Base-by-base conservation (phyloP, 2,113 vertebrate genomes). In the Chaetops frenatus region DNA sequence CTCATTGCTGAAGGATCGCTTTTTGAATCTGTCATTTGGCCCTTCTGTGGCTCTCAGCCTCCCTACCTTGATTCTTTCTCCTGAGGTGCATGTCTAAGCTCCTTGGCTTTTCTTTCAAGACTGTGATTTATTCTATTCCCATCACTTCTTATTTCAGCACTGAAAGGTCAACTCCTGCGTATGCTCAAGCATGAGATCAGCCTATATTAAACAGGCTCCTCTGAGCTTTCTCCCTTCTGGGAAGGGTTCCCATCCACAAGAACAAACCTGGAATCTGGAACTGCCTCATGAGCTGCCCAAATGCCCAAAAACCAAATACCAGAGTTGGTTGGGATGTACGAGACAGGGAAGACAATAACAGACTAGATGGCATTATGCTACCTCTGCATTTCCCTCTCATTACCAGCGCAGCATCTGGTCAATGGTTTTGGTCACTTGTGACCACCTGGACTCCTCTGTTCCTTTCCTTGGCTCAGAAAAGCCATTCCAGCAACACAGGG, bases 181-280 rank as follows among this genome's bases (percentile, higher is more conserved):
- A 93, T 73, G 82, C 60, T 93, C 80, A 93, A 86, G 86, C 72
- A 96, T 92, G 91, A 94, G 92, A 96, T 92, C 92, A 96, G 92
- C 64, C 72, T 95, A 92, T 38, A 90, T 92, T 93, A 88, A 96
- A 93, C 38, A 86, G 80, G 72, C 64, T 90, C n/a, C 60, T 92
- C 86, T 45, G 76, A 92, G 95, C 47, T 80, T 88, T 93, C 82
- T 90, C 36, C 74, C 82, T 92, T 96, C 90, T 85, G 85, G 90
- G 90, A 96, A 96, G 58, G 54, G 31, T 73, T 96, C 88, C 94
- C 90, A 92, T 73, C 58, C 70, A 85, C 70, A 69, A 11, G 53
- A 90, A 94, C 62, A 94, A 92, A 89, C 77, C 58, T 85, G 66
- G 57, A 73, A 80, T 82, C 38, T 80, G 78, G 45, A 87, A 76